Base-by-base conservation (phyloP, 2,797 vertebrate genomes). In the Etheostoma nigrum region DNA sequence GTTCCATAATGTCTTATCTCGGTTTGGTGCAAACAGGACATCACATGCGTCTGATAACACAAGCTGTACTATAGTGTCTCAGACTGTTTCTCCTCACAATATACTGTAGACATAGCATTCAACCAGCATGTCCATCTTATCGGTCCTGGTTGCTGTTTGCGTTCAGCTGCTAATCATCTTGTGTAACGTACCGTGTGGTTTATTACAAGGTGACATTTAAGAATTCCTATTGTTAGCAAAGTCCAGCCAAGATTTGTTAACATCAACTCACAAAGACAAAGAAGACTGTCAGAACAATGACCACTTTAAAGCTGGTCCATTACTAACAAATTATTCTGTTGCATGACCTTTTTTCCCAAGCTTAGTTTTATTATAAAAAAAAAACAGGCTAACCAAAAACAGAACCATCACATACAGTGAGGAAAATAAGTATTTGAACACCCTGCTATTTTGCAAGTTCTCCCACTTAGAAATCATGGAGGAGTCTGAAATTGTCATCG, bases 21-120 rank as follows among this genome's bases (percentile, higher is more conserved):
- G 40, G 48, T 72, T 62, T 47, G 52, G 27, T 63, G 62, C 49
- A 47, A 9, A 25, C 6, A 68, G 67, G 58, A 66, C 57, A n/a
- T 76, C 13, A 16, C 14, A 40, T 72, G 48, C 45, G 63, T 19
- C 8, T 55, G 68, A 83, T 72, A 81, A 81, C 61, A 75, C 48
- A 13, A 36, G 45, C 65, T 23, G 4, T 16, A 27, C 52, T 16
- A 5, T 23, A 62, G 47, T 6, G 55, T 59, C 52, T 74, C 60
- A 13, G n/a, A 19, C 25, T 1, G 14, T 40, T 59, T 12, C 58
- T 63, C 65, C 47, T 63, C 53, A 59, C 7, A 54, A 15, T 21
- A 53, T 30, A n/a, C n/a, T n/a, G n/a, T n/a, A 36, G 57, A 60
- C 48, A 0, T 14, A 1, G 0, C 47, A 6, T 51, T 21, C 30